These are phyloP conservation scores for Romanogobio albipinnatus DNA, from an alignment of 2,113 vertebrate species.

Conservation along the genomic window DNA sequence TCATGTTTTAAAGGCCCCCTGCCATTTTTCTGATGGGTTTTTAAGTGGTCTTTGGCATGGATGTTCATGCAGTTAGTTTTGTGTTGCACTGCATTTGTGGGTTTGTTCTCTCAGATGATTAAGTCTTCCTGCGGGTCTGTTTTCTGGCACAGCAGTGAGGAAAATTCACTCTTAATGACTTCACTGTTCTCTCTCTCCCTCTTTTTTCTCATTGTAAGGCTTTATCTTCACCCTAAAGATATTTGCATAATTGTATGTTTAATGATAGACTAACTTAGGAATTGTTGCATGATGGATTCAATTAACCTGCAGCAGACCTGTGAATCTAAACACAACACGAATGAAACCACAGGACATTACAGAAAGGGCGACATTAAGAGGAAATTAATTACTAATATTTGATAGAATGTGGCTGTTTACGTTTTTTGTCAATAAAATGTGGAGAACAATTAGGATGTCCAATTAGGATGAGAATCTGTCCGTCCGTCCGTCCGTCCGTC, in stretches of 20 bases:
- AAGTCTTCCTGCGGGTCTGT: neutral
- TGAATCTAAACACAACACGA: neutral
- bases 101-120: constrained; percentile 22
- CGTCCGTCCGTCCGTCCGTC: neutral
- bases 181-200: neutral
- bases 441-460: neutral
- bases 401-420: neutral
- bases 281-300: constrained; percentile 7
- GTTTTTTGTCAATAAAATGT: neutral
- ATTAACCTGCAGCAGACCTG: constrained; percentile 27
- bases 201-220: neutral
- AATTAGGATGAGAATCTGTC: neutral
- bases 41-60: constrained; percentile 10
- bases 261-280: neutral
- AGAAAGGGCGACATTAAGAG: neutral
- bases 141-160: neutral
- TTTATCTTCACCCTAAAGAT: constrained; percentile 2
- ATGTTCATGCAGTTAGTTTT: neutral
- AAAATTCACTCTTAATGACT: neutral
- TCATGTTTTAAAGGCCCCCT: constrained; percentile 5
- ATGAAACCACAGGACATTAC: neutral
- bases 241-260: constrained; percentile 12
- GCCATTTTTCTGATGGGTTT: constrained; percentile 11
- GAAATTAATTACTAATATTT: neutral
- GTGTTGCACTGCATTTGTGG: neutral